phyloP scores from a whole-genome alignment of 2,113 vertebrate species.

The Athene cunicularia region DNA sequence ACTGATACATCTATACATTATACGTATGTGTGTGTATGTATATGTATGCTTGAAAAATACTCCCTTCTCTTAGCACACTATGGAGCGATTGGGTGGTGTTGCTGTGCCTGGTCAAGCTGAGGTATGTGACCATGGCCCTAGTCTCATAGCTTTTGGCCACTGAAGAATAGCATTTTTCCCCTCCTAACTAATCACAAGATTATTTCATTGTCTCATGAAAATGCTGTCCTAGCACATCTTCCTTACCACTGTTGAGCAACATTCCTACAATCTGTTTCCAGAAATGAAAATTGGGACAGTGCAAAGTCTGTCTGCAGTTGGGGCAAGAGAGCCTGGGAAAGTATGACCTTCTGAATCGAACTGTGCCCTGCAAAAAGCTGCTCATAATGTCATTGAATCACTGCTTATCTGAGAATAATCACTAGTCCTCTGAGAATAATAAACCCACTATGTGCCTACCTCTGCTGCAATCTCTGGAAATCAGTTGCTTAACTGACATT shows the following conservation, averaged over 20 bases:
- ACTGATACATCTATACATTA: not conserved
- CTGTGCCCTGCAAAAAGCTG: not conserved
- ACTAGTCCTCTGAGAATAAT: slow-evolving; percentile 68
- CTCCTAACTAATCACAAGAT: not conserved
- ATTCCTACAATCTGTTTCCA: slow-evolving; percentile 64
- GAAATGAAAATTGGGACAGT: slow-evolving; percentile 61
- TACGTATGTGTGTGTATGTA: fast-evolving
- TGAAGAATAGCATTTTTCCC: not conserved
- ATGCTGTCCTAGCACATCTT: slow-evolving; percentile 10
- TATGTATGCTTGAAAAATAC: not conserved
- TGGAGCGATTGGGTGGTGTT: not conserved
- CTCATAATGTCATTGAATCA: slow-evolving; percentile 53
- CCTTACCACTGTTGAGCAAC: slow-evolving; percentile 64
- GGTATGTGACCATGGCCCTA: not conserved
- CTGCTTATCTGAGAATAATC: slow-evolving; percentile 54
- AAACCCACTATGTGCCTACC: slow-evolving; percentile 67
- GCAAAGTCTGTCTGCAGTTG: slow-evolving; percentile 32
- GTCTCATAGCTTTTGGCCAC: not conserved
- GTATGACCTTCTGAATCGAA: slow-evolving; percentile 31
- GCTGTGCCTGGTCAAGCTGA: not conserved
- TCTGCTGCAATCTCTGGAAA: slow-evolving; percentile 42
- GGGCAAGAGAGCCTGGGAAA: slow-evolving; percentile 68
- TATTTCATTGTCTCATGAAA: slow-evolving; percentile 20
- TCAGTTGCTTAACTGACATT: slow-evolving; percentile 21
- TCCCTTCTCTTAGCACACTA: not conserved